Base-by-base conservation (phyloP, 2,888 invertebrate genomes). In the Sphinx pinastri region DNA sequence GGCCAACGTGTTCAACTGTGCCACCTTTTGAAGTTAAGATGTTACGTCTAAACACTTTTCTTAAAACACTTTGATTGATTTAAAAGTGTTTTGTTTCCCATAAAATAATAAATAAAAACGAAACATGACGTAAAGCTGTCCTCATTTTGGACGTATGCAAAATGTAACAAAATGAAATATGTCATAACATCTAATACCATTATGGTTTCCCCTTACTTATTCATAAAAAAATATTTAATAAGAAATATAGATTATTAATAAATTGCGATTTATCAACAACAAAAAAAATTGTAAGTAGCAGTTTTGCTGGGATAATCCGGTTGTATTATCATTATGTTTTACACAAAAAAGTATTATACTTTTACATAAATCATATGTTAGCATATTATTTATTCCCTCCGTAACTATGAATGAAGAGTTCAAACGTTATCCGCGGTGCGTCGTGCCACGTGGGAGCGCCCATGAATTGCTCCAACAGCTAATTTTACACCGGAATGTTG, bases 401-500 rank as follows among this genome's bases (percentile, higher is more conserved):
- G 67, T 70, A 63, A 49, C 63, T 63, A 58, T 70, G 70, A 70
- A 70, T 70, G 70, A 67, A 67, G 51, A 70, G 66, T 51, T 58
- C 54, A 19, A 67, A 57, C 67, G 70, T 25, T 52, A 51, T 52
- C 52, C 54, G 31, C 68, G 38, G 70, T 57, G 70, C 67, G 68
- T 75, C 77, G 77, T 70, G 72, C 69, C 70, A 80, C 83, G 88
- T 86, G 83, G 87, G 87, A 75, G 85, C 82, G 87, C 85, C 87
- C 83, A 87, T 89, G 88, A 90, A 87, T 84, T 80, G 81, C 79
- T 76, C 79, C 80, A 80, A 79, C 74, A 77, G 84, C 88, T 91
- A 90, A 89, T 88, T 90, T 89, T 89, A 86, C 82, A 81, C 80
- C 73, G 84, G 90, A 91, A 91, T 91, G 88, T 89, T 88, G 90